A percentile compares a stretch with the other conserved stretches of the same genome.
phyloP scores from a whole-genome alignment of 2,888 invertebrate genomes.

The Syrphus vitripennis region DNA sequence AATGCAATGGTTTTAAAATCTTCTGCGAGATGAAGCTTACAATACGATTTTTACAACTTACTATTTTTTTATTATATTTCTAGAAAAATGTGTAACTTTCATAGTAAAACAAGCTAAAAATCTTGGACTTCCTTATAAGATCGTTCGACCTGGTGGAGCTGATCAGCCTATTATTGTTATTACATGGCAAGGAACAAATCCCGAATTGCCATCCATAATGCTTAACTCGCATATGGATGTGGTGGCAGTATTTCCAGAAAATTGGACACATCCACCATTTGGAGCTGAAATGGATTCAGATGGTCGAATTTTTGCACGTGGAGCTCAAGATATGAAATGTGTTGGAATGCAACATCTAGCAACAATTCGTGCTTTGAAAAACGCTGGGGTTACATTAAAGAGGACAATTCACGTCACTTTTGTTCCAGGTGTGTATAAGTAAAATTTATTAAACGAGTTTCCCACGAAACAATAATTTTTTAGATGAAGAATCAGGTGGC shows the following conservation, averaged over 20 bases:
- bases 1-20: neutral
- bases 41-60: too few relatives aligned
- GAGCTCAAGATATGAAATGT: conserved; percentile 94
- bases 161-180: conserved; percentile 90
- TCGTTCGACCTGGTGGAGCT: conserved; percentile 83
- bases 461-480: too few relatives aligned
- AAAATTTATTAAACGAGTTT: too few relatives aligned
- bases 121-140: conserved; percentile 85
- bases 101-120: conserved; percentile 86
- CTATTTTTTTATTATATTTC: conserved; percentile 69
- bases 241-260: conserved; percentile 94
- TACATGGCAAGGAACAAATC: conserved; percentile 89
- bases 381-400: conserved; percentile 82
- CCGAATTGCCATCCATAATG: conserved; percentile 85
- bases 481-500: conserved; percentile 85
- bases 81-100: conserved; percentile 88
- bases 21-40: too few relatives aligned
- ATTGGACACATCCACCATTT: conserved; percentile 95
- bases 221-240: conserved; percentile 98
- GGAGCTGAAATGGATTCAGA: conserved; percentile 90
- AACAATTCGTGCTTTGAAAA: conserved; percentile 85
- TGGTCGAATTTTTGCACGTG: conserved; percentile 93
- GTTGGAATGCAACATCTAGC: conserved; percentile 90
- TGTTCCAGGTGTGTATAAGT: conserved; percentile 89
- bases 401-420: conserved; percentile 87